Percentiles rank a stretch among this genome's conserved stretches.
Evolutionary conservation across 2,113 vertebrate species (phyloP).

Genomic region (Oceanodroma tethys): DNA sequence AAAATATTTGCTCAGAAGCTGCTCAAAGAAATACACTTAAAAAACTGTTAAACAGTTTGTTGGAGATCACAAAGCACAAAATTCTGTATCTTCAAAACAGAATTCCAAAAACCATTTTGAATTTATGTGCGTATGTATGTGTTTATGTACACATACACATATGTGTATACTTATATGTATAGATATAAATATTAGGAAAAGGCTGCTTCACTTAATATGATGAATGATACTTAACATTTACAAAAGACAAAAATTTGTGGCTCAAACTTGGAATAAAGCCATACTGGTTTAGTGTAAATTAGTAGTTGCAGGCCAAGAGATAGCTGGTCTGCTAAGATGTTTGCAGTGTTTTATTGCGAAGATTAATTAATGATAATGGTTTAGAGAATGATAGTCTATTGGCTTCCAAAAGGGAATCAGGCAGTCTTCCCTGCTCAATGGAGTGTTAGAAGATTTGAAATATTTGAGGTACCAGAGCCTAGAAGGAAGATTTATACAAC

Average conservation of each 20-base stretch:
- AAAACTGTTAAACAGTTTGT: background rate
- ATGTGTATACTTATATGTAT: background rate
- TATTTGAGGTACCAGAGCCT: background rate
- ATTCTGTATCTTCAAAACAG: background rate
- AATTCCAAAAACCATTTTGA: background rate
- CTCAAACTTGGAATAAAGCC: constrained; percentile 2
- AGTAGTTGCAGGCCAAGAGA: background rate
- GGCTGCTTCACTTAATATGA: background rate
- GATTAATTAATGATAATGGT: constrained; percentile 51
- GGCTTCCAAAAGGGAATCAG: constrained; percentile 6
- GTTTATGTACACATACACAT: background rate
- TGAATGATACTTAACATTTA: background rate
- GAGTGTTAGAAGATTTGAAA: constrained; percentile 6
- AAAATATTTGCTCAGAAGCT: background rate
- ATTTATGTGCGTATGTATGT: background rate
- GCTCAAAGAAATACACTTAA: background rate
- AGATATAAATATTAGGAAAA: background rate
- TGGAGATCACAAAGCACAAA: background rate
- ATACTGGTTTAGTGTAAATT: background rate
- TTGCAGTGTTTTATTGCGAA: constrained; percentile 25
- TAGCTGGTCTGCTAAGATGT: background rate
- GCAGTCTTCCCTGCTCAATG: constrained; percentile 8
- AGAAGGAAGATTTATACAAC: background rate
- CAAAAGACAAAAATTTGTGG: background rate
- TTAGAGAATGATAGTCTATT: constrained; percentile 31